Conservation (phyloP, 2,797 vertebrate genomes). For the Lycodopsis pacificus region DNA sequence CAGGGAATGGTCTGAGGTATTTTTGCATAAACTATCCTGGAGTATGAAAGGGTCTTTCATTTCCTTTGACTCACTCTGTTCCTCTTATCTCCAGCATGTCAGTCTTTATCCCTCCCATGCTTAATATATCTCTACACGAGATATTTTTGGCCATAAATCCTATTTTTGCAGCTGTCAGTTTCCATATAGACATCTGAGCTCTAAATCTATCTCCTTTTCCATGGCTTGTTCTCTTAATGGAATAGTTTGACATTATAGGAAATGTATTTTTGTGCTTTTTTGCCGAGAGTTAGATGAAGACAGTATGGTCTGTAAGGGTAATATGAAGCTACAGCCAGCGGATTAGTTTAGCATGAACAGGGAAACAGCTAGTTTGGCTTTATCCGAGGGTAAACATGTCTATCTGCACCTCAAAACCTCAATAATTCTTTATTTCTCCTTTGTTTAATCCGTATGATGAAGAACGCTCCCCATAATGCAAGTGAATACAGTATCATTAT, state of each 20-base stretch:
- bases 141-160: slow-evolving; percentile 59
- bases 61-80: slow-evolving; percentile 37
- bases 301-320: not conserved
- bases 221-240: not conserved
- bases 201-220: slow-evolving; percentile 29
- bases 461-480: not conserved
- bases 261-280: slow-evolving; percentile 5
- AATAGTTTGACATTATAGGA: not conserved
- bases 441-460: not conserved
- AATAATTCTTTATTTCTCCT: not conserved
- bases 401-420: not conserved
- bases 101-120: slow-evolving; percentile 34
- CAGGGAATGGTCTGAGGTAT: slow-evolving; percentile 55
- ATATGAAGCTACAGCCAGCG: not conserved
- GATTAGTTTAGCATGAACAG: not conserved
- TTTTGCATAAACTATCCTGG: slow-evolving; percentile 56
- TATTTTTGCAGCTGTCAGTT: slow-evolving; percentile 60
- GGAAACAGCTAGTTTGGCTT: not conserved
- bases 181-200: slow-evolving; percentile 11
- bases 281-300: not conserved
- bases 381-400: not conserved
- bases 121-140: slow-evolving; percentile 43
- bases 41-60: slow-evolving; percentile 53
- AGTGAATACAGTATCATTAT: not conserved
- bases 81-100: slow-evolving; percentile 36